Evolutionary conservation across 2,888 invertebrate genomes (phyloP), one percentile per base, ranked within the genome.

Genomic region (Schrankia costaestrigalis): DNA sequence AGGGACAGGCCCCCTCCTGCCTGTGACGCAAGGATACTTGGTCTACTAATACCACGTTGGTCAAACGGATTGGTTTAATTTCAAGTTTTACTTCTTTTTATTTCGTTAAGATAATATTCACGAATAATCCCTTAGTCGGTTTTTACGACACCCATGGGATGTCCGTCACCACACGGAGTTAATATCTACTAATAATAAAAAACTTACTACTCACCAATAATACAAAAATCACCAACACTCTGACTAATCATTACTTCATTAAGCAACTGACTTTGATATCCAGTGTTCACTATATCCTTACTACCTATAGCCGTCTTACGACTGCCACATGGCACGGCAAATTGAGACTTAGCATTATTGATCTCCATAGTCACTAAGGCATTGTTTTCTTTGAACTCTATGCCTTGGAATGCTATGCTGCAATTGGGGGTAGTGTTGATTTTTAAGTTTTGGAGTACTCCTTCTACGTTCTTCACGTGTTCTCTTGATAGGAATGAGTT

Each of bases 171-270:
- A 17, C 17, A 17, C 17, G 17, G n/a, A n/a, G n/a, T n/a, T n/a
- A n/a, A n/a, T n/a, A 22, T 9, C 3, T 10, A 10, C 2, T 19
- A 4, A n/a, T n/a, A 19, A 31, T 26, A 35, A 10, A 5, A 2
- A 18, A 8, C 3, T 18, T 8, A 24, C 3, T 9, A 70, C 81
- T 72, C 55, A 87, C 90, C 93, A 56, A 98, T 90, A 15, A 98
- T 77, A 76, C 97, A 97, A 57, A 97, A 92, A 81, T 98, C 98
- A 1, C 93, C 91, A 1, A 92, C 92, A 39, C 91, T 87, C 70
- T 95, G 94, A 37, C 95, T 94, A 70, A 95, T 90, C 19, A 96
- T 67, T 83, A 98, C 88, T 46, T 94, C 92, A 26, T 93, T 90
- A 29, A 98, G 72, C 24, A 97, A 75, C 35, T 90, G 88, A 47